Evolutionary conservation across 2,797 vertebrate genomes (phyloP), one percentile per base, ranked within the genome.

Genomic region (Syngnathus acus): DNA sequence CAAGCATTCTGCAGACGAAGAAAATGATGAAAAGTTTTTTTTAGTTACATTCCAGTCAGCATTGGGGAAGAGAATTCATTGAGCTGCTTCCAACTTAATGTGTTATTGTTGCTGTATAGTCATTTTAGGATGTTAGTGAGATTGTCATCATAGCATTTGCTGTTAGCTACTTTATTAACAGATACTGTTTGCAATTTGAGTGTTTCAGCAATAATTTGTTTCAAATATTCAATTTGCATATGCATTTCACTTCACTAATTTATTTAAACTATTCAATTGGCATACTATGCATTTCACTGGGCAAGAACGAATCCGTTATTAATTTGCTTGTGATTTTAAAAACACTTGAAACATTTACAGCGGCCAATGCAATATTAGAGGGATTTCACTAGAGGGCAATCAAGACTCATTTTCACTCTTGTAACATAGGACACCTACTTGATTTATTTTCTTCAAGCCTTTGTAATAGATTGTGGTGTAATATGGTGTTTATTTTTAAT

Each of bases 1-100:
- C 65, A 75, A 72, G 79, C 70, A 77, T 75, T 81, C 43, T 74
- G 62, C 65, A 69, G 65, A 64, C 53, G 37, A 76, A 50, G 39
- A 65, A 72, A 67, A 2, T 3, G 32, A 73, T 47, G 40, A 62
- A 72, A 67, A 1, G 4, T 11, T 51, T 69, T 60, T 39, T 40
- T 40, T 38, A 3, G 0, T 43, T 65, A n/a, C 5, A 32, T 68
- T 62, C 66, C 16, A 63, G 37, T 38, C 51, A 61, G 21, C 57
- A 42, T 0, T 54, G 17, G 23, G 43, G 64, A 19, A 16, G 0
- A 60, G n/a, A 11, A 61, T 48, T 62, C 39, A 57, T 9, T 43
- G 5, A 48, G 62, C 9, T 6, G 11, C 54, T 65, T 38, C 11
- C 11, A 59, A 40, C 9, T 48, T 55, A 32, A 5, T 6, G 64